These are phyloP conservation scores for Xenops minutus DNA, from an alignment of 2,797 vertebrate species.

Conservation along the genomic window DNA sequence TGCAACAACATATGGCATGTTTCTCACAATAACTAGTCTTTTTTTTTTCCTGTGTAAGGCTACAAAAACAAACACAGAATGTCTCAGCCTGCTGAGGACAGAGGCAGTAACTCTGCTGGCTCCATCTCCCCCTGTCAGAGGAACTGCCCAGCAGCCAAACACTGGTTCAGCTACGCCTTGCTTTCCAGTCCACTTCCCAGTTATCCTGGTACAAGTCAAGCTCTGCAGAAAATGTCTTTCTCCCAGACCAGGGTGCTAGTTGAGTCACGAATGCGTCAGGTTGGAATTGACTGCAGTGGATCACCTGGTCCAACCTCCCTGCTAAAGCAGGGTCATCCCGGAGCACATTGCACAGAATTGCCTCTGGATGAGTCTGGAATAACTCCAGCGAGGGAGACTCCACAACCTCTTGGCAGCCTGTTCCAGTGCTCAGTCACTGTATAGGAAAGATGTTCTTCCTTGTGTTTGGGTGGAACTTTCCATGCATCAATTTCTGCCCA, in stretches of 20 bases:
- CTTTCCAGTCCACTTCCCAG: not conserved
- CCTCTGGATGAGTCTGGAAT: not conserved
- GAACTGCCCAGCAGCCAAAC: not conserved
- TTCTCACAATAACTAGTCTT: slow-evolving; percentile 38
- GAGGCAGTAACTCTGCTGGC: not conserved
- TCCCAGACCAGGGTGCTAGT: not conserved
- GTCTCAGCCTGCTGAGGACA: not conserved
- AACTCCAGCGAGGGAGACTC: not conserved
- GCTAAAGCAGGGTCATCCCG: not conserved
- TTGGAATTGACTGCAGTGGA: not conserved
- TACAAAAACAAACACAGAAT: not conserved
- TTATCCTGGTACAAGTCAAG: not conserved
- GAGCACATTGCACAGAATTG: not conserved
- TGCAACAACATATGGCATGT: slow-evolving; percentile 5
- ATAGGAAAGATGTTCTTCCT: not conserved
- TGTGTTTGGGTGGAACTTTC: not conserved
- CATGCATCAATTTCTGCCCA: not conserved
- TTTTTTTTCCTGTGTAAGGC: not conserved
- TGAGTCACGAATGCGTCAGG: not conserved
- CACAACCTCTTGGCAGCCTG: not conserved
- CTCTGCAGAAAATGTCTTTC: not conserved
- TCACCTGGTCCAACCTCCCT: not conserved
- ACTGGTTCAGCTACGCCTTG: not conserved
- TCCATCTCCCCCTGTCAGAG: not conserved
- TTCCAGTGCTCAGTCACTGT: not conserved